Conservation (phyloP, 2,888 invertebrate genomes). For the Drosophila pseudotakahashii region DNA sequence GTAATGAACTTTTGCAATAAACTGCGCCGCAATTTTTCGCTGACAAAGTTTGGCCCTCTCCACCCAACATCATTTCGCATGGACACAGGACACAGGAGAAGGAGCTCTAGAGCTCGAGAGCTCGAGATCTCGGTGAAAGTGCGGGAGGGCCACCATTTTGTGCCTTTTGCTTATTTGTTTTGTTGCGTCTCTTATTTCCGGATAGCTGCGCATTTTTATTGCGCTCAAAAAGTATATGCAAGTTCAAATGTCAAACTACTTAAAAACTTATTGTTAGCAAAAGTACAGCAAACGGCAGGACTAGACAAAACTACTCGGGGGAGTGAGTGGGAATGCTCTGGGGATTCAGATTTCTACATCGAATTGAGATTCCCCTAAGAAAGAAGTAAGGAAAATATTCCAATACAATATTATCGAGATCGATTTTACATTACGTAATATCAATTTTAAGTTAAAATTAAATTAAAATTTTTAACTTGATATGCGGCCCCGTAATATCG, state of each 20-base stretch:
- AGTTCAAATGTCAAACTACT: conserved; percentile 80
- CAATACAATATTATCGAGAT: no score
- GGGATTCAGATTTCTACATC: background rate
- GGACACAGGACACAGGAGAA: background rate
- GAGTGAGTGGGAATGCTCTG: background rate
- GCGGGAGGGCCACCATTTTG: conserved; percentile 18
- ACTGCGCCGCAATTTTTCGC: conserved; percentile 79
- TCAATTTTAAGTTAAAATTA: no score
- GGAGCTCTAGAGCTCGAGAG: background rate
- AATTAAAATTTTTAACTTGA: no score
- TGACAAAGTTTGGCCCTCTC: conserved; percentile 69
- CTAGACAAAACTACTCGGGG: conserved; percentile 1
- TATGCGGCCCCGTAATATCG: no score
- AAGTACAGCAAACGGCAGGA: conserved; percentile 55
- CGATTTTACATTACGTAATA: no score
- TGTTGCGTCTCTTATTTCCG: conserved; percentile 74
- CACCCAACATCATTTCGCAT: conserved; percentile 6
- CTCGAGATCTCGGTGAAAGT: conserved; percentile 3
- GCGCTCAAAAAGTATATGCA: conserved; percentile 70
- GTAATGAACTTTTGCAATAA: conserved; percentile 79
- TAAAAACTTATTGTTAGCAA: conserved; percentile 79
- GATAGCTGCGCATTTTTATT: conserved; percentile 78
- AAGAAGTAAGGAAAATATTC: no score
- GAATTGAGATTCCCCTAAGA: conserved; percentile 4
- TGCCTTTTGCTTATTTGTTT: conserved; percentile 69